Percentiles rank a stretch among this genome's conserved stretches.
Conservation (phyloP, 2,888 invertebrate genomes). For the Diogma glabrata region DNA sequence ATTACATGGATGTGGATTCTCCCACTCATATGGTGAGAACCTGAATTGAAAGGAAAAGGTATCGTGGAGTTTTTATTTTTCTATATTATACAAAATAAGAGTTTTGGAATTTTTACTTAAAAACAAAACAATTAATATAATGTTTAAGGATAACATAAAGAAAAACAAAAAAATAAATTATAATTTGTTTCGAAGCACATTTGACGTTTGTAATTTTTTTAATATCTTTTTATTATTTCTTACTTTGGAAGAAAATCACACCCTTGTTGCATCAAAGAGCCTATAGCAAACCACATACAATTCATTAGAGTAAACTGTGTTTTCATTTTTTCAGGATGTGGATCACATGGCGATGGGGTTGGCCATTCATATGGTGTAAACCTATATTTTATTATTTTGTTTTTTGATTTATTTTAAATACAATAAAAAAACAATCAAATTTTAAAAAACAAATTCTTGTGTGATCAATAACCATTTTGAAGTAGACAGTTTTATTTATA, state of each 20-base stretch:
- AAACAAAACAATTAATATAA: not conserved
- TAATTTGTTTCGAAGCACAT: slow-evolving; percentile 9
- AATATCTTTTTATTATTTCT: slow-evolving; percentile 31
- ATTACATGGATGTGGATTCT: slow-evolving; percentile 63
- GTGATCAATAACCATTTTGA: not conserved
- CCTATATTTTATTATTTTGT: slow-evolving; percentile 38
- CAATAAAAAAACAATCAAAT: not conserved
- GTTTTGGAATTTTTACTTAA: not conserved
- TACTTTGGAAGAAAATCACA: slow-evolving; percentile 93
- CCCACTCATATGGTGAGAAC: slow-evolving; percentile 90
- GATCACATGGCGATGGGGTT: slow-evolving; percentile 75
- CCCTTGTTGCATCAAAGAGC: slow-evolving; percentile 91
- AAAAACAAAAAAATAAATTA: not conserved
- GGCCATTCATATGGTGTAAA: slow-evolving; percentile 96
- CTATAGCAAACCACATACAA: slow-evolving; percentile 96
- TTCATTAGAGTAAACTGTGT: slow-evolving; percentile 88
- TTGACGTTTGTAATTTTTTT: slow-evolving; percentile 2
- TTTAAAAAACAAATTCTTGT: not conserved
- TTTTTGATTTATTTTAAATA: not conserved
- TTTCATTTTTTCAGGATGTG: slow-evolving; percentile 72
- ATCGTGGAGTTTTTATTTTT: slow-evolving; percentile 7
- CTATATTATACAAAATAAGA: not conserved
- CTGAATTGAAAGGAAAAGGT: slow-evolving; percentile 35
- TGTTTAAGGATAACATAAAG: not conserved
- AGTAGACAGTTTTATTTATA: not conserved